These are phyloP conservation scores for Simalia tracyae DNA, from an alignment of 2,797 vertebrate species.

Conservation along the genomic window DNA sequence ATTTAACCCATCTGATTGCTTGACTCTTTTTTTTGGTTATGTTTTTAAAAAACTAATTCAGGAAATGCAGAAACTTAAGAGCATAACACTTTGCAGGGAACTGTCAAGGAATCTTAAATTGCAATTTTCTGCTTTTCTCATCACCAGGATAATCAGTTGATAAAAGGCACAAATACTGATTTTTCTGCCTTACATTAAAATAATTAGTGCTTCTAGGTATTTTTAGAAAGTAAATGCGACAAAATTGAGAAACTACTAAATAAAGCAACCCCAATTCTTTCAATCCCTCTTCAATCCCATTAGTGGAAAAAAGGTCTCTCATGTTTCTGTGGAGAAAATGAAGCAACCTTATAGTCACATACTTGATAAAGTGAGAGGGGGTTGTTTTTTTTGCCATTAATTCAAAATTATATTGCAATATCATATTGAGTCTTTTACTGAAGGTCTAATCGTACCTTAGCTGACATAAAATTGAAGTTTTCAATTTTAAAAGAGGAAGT, in stretches of 20 bases:
- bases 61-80: not conserved
- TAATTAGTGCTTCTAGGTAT: slow-evolving; percentile 59
- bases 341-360: slow-evolving; percentile 60
- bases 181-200: slow-evolving; percentile 39
- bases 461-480: not conserved
- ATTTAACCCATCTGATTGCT: not conserved
- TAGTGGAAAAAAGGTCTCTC: slow-evolving; percentile 51
- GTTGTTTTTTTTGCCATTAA: slow-evolving; percentile 53
- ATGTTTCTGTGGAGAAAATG: slow-evolving; percentile 57
- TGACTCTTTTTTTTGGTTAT: slow-evolving; percentile 9
- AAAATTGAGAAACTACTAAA: slow-evolving; percentile 63
- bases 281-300: slow-evolving; percentile 39
- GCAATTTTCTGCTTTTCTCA: slow-evolving; percentile 44
- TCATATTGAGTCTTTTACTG: slow-evolving; percentile 32
- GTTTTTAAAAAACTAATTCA: slow-evolving; percentile 1
- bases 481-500: not conserved
- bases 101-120: slow-evolving; percentile 52
- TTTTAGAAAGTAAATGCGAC: slow-evolving; percentile 66
- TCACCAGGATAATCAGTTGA: slow-evolving; percentile 57
- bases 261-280: slow-evolving; percentile 50
- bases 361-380: not conserved
- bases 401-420: slow-evolving; percentile 54
- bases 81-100: slow-evolving; percentile 34
- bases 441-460: slow-evolving; percentile 22
- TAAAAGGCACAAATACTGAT: slow-evolving; percentile 57